Percentiles rank a stretch among this genome's conserved stretches.
Conservation (phyloP, 1,140 invertebrate species). For the Pogonus chalceus region DNA sequence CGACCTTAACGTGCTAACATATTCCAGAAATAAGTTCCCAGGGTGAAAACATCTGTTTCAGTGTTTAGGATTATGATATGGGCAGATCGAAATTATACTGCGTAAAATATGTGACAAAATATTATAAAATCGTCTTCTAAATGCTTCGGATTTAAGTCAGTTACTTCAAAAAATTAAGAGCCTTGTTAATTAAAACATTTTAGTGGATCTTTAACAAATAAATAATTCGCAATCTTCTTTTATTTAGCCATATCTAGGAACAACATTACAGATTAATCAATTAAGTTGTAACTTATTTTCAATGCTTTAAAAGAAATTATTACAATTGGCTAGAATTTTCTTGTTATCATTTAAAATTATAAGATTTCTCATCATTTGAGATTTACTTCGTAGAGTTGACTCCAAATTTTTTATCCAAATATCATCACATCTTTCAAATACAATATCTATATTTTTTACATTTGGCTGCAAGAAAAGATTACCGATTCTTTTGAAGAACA, state of each 20-base stretch:
- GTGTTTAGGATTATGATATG: conserved; percentile 11
- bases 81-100: conserved; percentile 7
- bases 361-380: conserved; percentile 17
- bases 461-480: conserved; percentile 14
- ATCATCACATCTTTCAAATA: conserved; percentile 18
- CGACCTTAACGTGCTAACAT: conserved; percentile 13
- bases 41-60: conserved; percentile 17
- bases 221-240: conserved; percentile 17
- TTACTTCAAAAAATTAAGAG: conserved; percentile 17
- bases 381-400: conserved; percentile 17
- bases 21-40: conserved; percentile 15
- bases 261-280: conserved; percentile 16
- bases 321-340: conserved; percentile 16
- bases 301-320: conserved; percentile 17
- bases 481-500: conserved; percentile 18
- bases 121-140: conserved; percentile 8
- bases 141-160: conserved; percentile 18
- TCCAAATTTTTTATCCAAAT: conserved; percentile 18
- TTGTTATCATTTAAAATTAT: conserved; percentile 15
- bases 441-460: conserved; percentile 16
- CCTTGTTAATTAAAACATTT: conserved; percentile 19
- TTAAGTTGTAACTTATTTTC: conserved; percentile 18
- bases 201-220: conserved; percentile 21
- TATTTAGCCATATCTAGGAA: conserved; percentile 14
- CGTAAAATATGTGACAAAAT: conserved; percentile 8